These are phyloP conservation scores for Leptopilina syphax DNA, from an alignment of 2,888 invertebrate species.

Conservation along the genomic window DNA sequence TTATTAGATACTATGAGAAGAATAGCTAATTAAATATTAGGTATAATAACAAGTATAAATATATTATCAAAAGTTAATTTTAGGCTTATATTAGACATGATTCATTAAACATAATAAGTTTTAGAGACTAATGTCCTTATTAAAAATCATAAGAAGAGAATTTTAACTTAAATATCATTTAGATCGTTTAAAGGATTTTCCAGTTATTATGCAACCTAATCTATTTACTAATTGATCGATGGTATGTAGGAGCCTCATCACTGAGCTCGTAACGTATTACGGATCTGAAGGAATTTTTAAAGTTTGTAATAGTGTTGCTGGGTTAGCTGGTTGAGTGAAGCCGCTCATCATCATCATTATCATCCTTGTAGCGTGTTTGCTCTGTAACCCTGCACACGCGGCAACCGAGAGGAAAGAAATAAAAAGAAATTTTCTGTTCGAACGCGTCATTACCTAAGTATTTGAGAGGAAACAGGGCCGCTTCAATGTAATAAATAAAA, in stretches of 20 bases:
- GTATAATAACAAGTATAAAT: neutral
- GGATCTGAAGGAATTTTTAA: conserved; percentile 40
- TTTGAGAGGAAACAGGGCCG: conserved; percentile 62
- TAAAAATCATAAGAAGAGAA: neutral
- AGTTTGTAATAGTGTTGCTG: conserved; percentile 45
- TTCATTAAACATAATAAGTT: neutral
- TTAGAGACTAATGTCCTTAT: conserved; percentile 13
- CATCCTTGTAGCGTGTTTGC: conserved; percentile 65
- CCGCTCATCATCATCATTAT: conserved; percentile 57
- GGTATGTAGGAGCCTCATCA: conserved; percentile 14
- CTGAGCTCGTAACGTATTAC: conserved; percentile 21
- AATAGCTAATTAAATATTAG: neutral
- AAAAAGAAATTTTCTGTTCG: conserved; percentile 61
- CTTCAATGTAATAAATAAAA: conserved; percentile 52
- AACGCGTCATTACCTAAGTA: conserved; percentile 74
- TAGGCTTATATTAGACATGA: neutral
- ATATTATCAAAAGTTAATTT: neutral
- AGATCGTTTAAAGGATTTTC: neutral
- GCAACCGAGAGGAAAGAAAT: conserved; percentile 54
- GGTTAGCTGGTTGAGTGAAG: conserved; percentile 45
- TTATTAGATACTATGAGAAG: neutral
- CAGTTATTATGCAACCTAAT: conserved; percentile 24
- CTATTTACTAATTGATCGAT: conserved; percentile 33
- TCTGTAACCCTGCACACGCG: conserved; percentile 65
- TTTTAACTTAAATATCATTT: conserved; percentile 6